A percentile compares a stretch with the other conserved stretches of the same genome.
Conservation (phyloP, 1,140 invertebrate genomes). For the Platorchestia sp. region DNA sequence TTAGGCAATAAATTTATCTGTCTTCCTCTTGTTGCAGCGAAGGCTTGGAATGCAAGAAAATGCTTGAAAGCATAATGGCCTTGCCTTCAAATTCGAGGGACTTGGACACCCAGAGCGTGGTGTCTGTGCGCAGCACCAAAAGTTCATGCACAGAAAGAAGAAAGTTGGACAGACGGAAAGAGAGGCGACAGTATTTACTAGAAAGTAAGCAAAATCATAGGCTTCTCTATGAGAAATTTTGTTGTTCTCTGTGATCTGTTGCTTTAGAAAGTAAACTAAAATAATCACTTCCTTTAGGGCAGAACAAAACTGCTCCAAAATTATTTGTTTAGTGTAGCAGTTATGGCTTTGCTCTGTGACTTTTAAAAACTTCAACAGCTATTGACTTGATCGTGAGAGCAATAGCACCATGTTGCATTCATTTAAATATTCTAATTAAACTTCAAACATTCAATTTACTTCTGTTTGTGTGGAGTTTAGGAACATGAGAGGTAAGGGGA, state of each 20-base stretch:
- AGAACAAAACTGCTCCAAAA: neutral
- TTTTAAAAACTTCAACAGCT: no score
- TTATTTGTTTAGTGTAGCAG: neutral
- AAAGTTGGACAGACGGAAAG: neutral
- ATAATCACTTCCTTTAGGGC: neutral
- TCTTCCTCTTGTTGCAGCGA: neutral
- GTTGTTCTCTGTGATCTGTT: neutral
- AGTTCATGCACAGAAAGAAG: conserved; percentile 16
- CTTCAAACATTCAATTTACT: no score
- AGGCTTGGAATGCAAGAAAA: neutral
- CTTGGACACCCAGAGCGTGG: neutral
- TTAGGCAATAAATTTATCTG: neutral
- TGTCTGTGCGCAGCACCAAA: conserved; percentile 42
- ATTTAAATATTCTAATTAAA: no score
- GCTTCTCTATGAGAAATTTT: no score
- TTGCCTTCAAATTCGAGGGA: neutral
- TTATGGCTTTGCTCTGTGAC: neutral
- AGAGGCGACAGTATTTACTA: conserved; percentile 9
- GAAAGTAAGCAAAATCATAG: conserved; percentile 14
- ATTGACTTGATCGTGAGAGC: neutral
- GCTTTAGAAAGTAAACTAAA: neutral
- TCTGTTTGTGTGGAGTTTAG: no score
- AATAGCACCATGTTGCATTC: neutral
- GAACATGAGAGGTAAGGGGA: no score
- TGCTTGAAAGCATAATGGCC: neutral